Evolutionary conservation across 2,797 vertebrate genomes (phyloP), one percentile per base, ranked within the genome.

Genomic region (Arctocebus calabarensis): DNA sequence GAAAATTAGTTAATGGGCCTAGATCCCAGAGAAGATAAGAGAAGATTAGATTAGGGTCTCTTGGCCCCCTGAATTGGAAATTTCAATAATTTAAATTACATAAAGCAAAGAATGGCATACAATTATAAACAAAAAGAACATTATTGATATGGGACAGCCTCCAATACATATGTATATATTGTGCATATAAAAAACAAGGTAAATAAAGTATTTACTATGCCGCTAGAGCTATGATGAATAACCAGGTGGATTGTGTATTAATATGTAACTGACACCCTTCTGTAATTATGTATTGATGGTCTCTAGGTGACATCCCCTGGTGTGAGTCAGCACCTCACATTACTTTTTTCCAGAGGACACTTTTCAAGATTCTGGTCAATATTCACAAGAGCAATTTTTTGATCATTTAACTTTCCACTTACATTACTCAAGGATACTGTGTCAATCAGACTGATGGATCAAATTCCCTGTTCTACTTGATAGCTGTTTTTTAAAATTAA

Each of bases 401-500:
- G 20, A 55, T 94, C 34, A 48, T 74, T 84, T 95, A 84, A 70
- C 20, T 91, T 93, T 27, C 29, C 16, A 81, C 40, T 94, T 64
- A 84, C 52, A 17, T 91, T 90, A 93, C 93, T 88, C 68, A 96
- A 91, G 40, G 22, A 83, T 82, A 81, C 43, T 40, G 48, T 45
- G 43, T 61, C 55, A 78, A 57, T 95, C 62, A 92, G 22, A 52
- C 12, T 90, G 71, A 71, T 84, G 70, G 68, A 83, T 90, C 59
- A 88, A 62, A 93, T 90, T 96, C 34, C 95, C 29, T 88, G 52
- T 13, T 94, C 48, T 83, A 85, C 78, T 88, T 86, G 66, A 94
- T 88, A 91, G 66, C 19, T 70, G 37, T 81, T 27, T 88, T 96
- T 96, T 95, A 45, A 95, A 96, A 70, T 13, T 93, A 90, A 82